Base-by-base conservation (phyloP, 2,113 vertebrate species). In the Pteronura brasiliensis region DNA sequence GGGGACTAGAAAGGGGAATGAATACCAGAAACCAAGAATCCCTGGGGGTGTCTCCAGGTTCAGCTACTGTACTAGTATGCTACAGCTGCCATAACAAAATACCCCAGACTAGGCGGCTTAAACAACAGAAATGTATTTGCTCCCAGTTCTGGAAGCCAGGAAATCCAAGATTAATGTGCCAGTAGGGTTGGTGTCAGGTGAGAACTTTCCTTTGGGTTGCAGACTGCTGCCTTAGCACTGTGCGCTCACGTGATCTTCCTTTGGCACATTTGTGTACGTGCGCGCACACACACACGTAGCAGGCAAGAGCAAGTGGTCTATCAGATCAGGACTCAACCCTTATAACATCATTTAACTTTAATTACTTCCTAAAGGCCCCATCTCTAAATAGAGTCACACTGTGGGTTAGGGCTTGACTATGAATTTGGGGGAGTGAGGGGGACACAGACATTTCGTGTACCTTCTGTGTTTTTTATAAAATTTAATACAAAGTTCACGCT, bases 401-500 rank as follows among this genome's bases (percentile, higher is more conserved):
- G 7, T 67, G 25, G 15, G 8, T 77, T 76, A 20, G 67, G 15
- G 47, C 57, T 44, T 95, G 67, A 89, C 11, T 42, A 57, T n/a
- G 77, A 89, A 36, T 65, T 80, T 71, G 10, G 20, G 14, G 20
- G 7, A 13, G 44, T 1, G 17, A 31, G 29, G 55, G 23, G 34
- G 42, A 80, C 14, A 25, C 14, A 83, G 21, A 39, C n/a, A 57
- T 90, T 90, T 77, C 59, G 23, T 79, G 47, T 42, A 39, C 39
- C 76, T 67, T 69, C 47, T 90, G 20, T 44, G 9, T 79, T 95
- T 77, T 85, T 85, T 77, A 12, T 36, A 77, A 25, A 85, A 69
- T 84, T 44, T 23, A 95, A 84, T 95, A 79, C 18, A 39, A 67
- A 67, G 31, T 77, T 90, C 42, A 83, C 25, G 44, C 42, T 90